phyloP scores from a whole-genome alignment of 2,113 vertebrate species.

The Marcusenius ussheri region DNA sequence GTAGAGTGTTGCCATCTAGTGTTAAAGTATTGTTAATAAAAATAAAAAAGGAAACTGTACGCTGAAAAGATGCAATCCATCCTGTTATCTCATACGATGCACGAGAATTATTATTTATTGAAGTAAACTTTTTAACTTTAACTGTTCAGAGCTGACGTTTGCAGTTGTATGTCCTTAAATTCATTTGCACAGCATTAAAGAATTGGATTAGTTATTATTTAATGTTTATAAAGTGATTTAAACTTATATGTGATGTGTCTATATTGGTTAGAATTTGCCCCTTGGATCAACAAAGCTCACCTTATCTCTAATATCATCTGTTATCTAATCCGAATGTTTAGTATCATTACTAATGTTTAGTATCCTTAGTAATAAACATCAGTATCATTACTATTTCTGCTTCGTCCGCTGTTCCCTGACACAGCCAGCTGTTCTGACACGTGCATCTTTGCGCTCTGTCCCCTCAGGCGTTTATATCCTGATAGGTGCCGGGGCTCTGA shows the following conservation, averaged over 20 bases:
- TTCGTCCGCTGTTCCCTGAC: not conserved
- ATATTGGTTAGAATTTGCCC: not conserved
- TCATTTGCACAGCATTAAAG: not conserved
- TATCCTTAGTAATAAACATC: not conserved
- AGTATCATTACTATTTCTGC: not conserved
- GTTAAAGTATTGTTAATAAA: not conserved
- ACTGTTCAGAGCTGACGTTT: not conserved
- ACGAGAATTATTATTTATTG: not conserved
- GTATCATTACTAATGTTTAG: not conserved
- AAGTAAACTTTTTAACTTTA: not conserved
- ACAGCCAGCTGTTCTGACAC: not conserved
- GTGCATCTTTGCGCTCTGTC: not conserved
- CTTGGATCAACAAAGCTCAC: not conserved
- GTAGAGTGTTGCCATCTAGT: not conserved
- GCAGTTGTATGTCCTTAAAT: not conserved
- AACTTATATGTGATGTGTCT: not conserved
- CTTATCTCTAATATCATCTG: not conserved
- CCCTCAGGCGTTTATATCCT: conserved; percentile 81
- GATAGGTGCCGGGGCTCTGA: conserved; percentile 81
- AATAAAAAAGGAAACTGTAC: not conserved
- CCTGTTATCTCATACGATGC: not conserved
- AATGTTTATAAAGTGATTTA: not conserved
- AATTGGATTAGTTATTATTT: not conserved
- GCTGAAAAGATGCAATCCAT: not conserved
- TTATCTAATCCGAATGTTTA: not conserved